Evolutionary conservation across 2,888 invertebrate genomes (phyloP).

Genomic region (Lucinisca nassula): DNA sequence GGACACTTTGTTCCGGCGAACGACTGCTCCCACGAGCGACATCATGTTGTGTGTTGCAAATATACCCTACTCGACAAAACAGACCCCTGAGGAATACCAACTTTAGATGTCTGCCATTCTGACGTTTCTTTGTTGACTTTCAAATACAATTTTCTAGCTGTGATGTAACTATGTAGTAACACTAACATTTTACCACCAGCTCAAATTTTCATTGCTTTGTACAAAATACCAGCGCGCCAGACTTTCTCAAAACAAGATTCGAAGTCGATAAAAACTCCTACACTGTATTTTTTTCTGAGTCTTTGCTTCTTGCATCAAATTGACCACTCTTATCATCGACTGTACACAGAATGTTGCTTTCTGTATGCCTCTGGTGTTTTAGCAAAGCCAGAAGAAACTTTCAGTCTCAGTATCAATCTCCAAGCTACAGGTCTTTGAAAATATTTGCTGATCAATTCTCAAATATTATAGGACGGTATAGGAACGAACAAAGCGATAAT

Average conservation of each 20-base stretch:
- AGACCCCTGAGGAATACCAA: constrained; percentile 26
- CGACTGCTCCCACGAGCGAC: too few relatives aligned
- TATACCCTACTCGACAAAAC: too few relatives aligned
- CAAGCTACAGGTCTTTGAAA: background rate
- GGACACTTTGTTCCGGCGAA: too few relatives aligned
- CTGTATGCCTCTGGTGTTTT: constrained; percentile 11
- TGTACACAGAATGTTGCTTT: constrained; percentile 1
- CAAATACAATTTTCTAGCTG: background rate
- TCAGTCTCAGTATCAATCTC: background rate
- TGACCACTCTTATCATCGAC: background rate
- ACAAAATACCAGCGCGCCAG: background rate
- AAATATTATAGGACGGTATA: background rate
- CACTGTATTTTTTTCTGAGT: background rate
- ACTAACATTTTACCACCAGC: background rate
- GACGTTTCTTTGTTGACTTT: constrained; percentile 5
- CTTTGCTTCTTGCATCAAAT: background rate
- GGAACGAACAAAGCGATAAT: background rate
- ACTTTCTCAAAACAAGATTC: constrained; percentile 33
- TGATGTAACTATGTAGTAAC: background rate
- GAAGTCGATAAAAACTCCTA: background rate
- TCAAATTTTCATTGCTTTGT: background rate
- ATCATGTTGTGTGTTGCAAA: too few relatives aligned
- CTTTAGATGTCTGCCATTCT: constrained; percentile 6
- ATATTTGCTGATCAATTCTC: background rate
- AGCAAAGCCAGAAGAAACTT: background rate